Conservation (phyloP, 2,797 vertebrate species). For the Gambelia wislizenii region DNA sequence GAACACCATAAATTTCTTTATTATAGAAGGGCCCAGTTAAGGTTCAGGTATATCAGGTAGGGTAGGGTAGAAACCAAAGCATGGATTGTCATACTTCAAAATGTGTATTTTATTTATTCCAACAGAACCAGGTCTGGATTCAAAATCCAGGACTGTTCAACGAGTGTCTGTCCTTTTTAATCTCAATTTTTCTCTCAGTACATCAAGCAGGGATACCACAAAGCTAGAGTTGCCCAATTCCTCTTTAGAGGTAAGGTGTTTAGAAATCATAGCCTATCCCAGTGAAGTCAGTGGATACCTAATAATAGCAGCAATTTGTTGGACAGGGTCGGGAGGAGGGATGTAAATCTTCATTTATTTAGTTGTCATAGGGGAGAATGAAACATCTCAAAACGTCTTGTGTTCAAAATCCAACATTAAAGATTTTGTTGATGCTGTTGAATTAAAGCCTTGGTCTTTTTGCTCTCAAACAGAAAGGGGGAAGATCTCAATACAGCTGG, state of each 20-base stretch:
- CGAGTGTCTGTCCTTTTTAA: not conserved
- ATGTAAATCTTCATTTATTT: not conserved
- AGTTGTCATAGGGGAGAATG: too few species aligned
- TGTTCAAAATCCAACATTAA: too few species aligned
- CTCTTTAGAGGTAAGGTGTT: not conserved
- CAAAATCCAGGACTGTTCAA: too few species aligned
- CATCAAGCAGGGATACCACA: not conserved
- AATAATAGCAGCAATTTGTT: not conserved
- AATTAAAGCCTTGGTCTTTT: too few species aligned
- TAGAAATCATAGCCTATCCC: not conserved
- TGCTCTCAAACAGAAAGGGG: too few species aligned
- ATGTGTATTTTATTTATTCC: not conserved
- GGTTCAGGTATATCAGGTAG: not conserved
- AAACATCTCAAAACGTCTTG: too few species aligned
- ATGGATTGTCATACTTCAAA: not conserved
- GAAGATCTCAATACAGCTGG: too few species aligned
- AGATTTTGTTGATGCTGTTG: too few species aligned
- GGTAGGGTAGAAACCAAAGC: too few species aligned
- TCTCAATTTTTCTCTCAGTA: not conserved
- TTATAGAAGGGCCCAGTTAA: not conserved
- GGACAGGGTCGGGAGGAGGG: too few species aligned
- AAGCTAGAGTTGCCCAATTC: too few species aligned
- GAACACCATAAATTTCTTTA: not conserved
- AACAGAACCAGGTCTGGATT: not conserved
- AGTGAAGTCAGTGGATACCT: not conserved